Evolutionary conservation across 2,113 vertebrate genomes (phyloP).

Genomic region (Colius striatus): DNA sequence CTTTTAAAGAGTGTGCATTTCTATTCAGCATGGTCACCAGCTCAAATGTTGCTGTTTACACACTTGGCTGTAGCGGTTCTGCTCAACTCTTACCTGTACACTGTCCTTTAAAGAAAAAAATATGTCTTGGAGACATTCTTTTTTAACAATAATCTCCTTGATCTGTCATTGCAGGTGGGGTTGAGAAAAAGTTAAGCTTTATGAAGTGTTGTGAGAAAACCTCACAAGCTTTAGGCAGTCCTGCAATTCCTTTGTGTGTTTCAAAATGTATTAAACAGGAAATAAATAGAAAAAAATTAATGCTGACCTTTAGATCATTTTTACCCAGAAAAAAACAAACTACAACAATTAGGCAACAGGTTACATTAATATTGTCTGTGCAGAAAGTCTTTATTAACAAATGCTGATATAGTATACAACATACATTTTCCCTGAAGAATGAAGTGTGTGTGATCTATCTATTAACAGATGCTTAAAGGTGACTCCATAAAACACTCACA

Average conservation of each 20-base stretch:
- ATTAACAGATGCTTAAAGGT: constrained; percentile 11
- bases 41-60: background rate
- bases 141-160: constrained; percentile 8
- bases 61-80: background rate
- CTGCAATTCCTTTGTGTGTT: background rate
- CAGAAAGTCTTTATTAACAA: constrained; percentile 15
- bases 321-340: background rate
- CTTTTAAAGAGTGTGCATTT: background rate
- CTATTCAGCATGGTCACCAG: background rate
- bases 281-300: background rate
- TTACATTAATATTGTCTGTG: background rate
- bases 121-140: background rate
- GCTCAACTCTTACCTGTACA: background rate
- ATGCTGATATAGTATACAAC: background rate
- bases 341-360: background rate
- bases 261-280: background rate
- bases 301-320: background rate
- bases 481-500: background rate
- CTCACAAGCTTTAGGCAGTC: background rate
- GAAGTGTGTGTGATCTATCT: background rate
- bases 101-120: background rate
- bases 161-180: background rate
- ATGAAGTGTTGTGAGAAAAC: background rate
- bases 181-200: constrained; percentile 29
- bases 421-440: background rate